Evolutionary conservation across 2,113 vertebrate species (phyloP).

Genomic region (Nothocercus nigrocapillus): DNA sequence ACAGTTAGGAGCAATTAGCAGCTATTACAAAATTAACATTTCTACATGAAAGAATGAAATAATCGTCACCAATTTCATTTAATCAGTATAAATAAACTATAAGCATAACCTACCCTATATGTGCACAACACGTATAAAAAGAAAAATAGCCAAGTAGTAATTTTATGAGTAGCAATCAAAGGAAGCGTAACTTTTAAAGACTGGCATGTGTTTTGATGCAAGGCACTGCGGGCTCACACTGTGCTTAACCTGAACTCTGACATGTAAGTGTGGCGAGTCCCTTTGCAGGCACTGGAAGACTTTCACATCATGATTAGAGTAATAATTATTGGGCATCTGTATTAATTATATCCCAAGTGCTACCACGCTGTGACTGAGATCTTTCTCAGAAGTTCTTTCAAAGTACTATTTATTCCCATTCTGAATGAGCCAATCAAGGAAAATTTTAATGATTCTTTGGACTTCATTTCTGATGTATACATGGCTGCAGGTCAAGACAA

Average conservation of each 20-base stretch:
- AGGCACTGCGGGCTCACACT: not conserved
- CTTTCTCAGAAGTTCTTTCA: not conserved
- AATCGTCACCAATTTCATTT: conserved; percentile 10
- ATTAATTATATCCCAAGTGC: not conserved
- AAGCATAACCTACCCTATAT: not conserved
- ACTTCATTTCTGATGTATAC: not conserved
- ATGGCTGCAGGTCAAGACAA: not conserved
- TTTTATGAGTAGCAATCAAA: not conserved
- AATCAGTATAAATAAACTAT: not conserved
- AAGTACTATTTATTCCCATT: not conserved
- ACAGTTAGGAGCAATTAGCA: not conserved
- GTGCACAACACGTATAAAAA: not conserved
- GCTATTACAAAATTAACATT: not conserved
- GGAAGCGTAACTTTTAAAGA: not conserved
- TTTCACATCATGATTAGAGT: not conserved
- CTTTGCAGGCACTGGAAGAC: not conserved
- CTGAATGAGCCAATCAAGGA: not conserved
- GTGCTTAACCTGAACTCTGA: not conserved
- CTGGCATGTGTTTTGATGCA: not conserved
- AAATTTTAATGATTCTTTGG: not conserved
- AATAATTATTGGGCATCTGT: not conserved
- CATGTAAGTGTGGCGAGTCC: not conserved
- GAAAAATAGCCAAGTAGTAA: not conserved
- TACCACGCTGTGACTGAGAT: not conserved
- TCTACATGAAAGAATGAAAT: not conserved